phyloP scores from a whole-genome alignment of 92 coral and sea anemone species.

The Plumapathes pennacea region DNA sequence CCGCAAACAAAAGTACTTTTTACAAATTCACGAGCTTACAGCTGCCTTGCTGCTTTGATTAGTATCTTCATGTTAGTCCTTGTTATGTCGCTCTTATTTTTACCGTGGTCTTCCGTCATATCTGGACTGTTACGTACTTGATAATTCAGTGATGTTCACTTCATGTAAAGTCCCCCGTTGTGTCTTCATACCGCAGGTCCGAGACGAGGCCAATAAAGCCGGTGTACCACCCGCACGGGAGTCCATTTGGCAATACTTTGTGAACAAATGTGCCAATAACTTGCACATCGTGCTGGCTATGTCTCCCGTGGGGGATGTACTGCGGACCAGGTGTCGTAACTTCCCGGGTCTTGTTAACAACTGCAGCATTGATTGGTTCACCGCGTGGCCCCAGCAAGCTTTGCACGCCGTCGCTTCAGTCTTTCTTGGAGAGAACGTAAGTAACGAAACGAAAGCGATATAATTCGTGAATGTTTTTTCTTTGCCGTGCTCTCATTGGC shows the following conservation, averaged over 20 bases:
- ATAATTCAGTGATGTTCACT: neutral
- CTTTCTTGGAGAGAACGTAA: constrained; percentile 94
- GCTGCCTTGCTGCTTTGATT: too few relatives aligned
- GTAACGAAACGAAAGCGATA: too few relatives aligned
- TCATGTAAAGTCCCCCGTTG: neutral
- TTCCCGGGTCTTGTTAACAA: constrained; percentile 98
- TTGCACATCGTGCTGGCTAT: constrained; percentile 96
- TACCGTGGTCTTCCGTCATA: too few relatives aligned
- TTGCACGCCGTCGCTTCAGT: constrained; percentile 97
- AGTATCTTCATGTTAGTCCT: too few relatives aligned
- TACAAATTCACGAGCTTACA: too few relatives aligned
- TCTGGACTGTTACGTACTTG: too few relatives aligned
- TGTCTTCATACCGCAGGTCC: constrained; percentile 65
- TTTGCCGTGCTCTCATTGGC: too few relatives aligned
- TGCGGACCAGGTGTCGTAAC: constrained; percentile 97
- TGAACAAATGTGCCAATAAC: constrained; percentile 91
- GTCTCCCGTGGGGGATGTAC: constrained; percentile 99
- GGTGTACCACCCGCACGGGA: constrained; percentile 98
- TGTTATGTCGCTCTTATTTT: too few relatives aligned
- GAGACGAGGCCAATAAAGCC: constrained; percentile 93
- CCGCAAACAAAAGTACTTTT: too few relatives aligned
- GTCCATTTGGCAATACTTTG: constrained; percentile 98
- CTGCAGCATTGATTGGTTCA: constrained; percentile 99
- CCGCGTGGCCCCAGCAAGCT: constrained; percentile 99
- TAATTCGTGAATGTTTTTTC: too few relatives aligned